These are phyloP conservation scores for Tetrax tetrax DNA, from an alignment of 2,113 vertebrate genomes.

Conservation along the genomic window DNA sequence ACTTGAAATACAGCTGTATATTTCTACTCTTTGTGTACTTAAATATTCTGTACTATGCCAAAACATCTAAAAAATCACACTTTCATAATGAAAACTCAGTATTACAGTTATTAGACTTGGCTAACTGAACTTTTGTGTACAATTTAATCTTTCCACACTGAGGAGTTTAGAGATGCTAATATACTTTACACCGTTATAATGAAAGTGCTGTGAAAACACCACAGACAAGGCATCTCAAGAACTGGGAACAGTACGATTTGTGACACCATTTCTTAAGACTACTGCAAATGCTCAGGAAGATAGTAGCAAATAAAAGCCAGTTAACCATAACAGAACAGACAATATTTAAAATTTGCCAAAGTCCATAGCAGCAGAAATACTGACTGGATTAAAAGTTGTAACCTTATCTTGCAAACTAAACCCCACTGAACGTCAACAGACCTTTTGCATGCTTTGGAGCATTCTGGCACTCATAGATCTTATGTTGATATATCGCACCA, in stretches of 20 bases:
- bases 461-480: neutral
- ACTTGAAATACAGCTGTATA: neutral
- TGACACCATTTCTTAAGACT: neutral
- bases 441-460: accelerated
- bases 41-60: neutral
- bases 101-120: neutral
- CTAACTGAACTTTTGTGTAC: neutral
- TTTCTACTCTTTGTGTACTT: neutral
- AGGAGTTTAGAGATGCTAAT: neutral
- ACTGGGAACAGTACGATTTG: neutral
- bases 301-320: neutral
- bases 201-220: neutral
- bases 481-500: neutral
- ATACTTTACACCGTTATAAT: neutral
- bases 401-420: neutral
- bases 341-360: neutral
- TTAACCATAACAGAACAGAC: neutral
- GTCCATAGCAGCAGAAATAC: neutral
- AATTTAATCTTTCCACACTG: neutral
- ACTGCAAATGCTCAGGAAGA: neutral
- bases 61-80: neutral
- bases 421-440: neutral
- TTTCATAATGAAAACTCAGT: neutral
- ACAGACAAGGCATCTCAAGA: neutral
- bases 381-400: neutral